A percentile compares a stretch with the other conserved stretches of the same genome.
Evolutionary conservation across 2,797 vertebrate species (phyloP).

Genomic region (Chelon auratus): DNA sequence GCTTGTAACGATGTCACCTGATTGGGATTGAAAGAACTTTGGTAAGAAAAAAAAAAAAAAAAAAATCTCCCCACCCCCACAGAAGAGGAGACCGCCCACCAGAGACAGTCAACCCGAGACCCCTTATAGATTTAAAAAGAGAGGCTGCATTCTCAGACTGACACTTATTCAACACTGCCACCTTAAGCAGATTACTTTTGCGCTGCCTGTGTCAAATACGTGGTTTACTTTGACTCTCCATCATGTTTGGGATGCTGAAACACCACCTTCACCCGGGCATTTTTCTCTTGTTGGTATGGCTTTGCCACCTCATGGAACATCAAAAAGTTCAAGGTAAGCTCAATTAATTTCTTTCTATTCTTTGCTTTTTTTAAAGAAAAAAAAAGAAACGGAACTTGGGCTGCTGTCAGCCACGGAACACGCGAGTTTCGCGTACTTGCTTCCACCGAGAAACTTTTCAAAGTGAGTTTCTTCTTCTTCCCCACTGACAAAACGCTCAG

Average conservation of each 20-base stretch:
- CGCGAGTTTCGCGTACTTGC: slow-evolving; percentile 31
- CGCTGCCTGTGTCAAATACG: slow-evolving; percentile 79
- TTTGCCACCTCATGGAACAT: slow-evolving; percentile 95
- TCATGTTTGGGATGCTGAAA: slow-evolving; percentile 92
- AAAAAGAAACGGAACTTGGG: slow-evolving; percentile 39
- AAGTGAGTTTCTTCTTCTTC: slow-evolving; percentile 43
- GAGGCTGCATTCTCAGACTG: slow-evolving; percentile 96
- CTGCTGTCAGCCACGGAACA: slow-evolving; percentile 50
- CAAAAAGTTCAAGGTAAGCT: slow-evolving; percentile 96
- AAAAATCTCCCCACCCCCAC: slow-evolving; percentile 91
- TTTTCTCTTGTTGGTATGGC: slow-evolving; percentile 91
- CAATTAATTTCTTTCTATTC: slow-evolving; percentile 22
- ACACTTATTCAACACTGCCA: slow-evolving; percentile 98
- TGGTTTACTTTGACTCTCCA: slow-evolving; percentile 85
- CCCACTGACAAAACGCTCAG: slow-evolving; percentile 42
- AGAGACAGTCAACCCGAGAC: slow-evolving; percentile 93
- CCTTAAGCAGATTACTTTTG: slow-evolving; percentile 89
- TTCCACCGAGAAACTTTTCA: slow-evolving; percentile 68
- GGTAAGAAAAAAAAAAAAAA: slow-evolving; percentile 72
- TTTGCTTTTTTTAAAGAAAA: neutral
- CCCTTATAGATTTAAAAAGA: slow-evolving; percentile 99
- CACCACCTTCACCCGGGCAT: slow-evolving; percentile 89
- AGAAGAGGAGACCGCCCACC: slow-evolving; percentile 97
- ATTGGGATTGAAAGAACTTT: slow-evolving; percentile 92
- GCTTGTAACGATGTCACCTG: slow-evolving; percentile 92